A percentile compares a stretch with the other conserved stretches of the same genome.
These are phyloP conservation scores for Cryptotermes secundus DNA, from an alignment of 1,140 invertebrate genomes.

Conservation along the genomic window DNA sequence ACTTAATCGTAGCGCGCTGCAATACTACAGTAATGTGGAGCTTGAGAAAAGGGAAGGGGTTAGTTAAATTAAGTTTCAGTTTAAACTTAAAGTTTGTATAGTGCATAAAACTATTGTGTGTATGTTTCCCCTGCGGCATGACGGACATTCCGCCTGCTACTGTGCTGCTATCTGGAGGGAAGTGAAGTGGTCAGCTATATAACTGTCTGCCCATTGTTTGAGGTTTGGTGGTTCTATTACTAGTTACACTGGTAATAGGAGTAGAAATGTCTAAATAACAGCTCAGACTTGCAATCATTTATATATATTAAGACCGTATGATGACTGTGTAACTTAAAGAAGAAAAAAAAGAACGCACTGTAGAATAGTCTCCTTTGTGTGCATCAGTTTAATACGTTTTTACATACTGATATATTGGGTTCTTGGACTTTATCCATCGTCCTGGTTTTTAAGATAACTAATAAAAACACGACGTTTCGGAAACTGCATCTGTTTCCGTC, in stretches of 20 bases:
- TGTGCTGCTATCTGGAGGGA: background rate
- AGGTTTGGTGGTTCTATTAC: background rate
- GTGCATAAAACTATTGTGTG: conserved; percentile 19
- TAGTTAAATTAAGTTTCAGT: conserved; percentile 13
- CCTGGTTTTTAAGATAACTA: no score
- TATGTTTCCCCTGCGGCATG: background rate
- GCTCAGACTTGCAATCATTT: background rate
- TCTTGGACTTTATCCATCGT: no score
- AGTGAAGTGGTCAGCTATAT: conserved; percentile 3
- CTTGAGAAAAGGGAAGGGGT: background rate
- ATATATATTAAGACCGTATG: background rate
- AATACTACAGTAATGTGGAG: conserved; percentile 9
- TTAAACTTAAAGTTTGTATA: conserved; percentile 18
- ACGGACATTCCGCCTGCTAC: background rate
- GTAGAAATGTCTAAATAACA: background rate
- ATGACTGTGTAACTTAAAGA: background rate
- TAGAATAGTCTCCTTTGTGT: no score
- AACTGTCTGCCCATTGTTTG: conserved; percentile 15
- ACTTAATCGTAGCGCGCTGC: background rate
- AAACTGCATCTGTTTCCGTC: no score
- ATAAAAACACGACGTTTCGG: no score
- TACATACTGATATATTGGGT: no score
- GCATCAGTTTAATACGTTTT: no score
- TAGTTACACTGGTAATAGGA: background rate
- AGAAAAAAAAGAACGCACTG: background rate